Evolutionary conservation across 2,797 vertebrate species (phyloP), one percentile per base, ranked within the genome.

Genomic region (Scarus forsteni): DNA sequence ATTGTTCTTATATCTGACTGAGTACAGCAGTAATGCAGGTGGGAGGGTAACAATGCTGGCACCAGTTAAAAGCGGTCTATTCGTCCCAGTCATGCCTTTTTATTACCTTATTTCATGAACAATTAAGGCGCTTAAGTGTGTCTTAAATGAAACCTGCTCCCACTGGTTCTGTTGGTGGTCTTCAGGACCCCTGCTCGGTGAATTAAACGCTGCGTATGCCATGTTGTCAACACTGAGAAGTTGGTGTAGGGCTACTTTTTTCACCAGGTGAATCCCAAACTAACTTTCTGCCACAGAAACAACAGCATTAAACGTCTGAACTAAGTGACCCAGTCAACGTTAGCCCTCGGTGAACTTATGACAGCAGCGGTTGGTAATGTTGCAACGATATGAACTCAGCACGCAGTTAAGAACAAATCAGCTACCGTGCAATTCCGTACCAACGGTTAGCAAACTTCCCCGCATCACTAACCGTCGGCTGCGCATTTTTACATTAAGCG

Each of bases 391-490:
- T 58, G 40, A 58, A 74, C 58, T 73, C 48, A 34, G 53, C 56
- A n/a, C 70, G 53, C 77, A 60, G 51, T 36, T 57, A 1, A 39
- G 3, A 14, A 51, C 13, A 13, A n/a, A 60, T 56, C 39, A 48
- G 66, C 65, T 50, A 39, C 43, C 64, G 50, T 44, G 68, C 66
- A 46, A 42, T 15, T 60, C 56, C 40, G 46, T 6, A 42, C 45
- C 54, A 49, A 45, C 60, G 1, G 75, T 44, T 56, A 73, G 51
- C 68, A 80, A 87, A 86, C 75, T 78, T 88, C 65, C 72, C 42
- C 46, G 53, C 84, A 75, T 81, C 78, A 11, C 44, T 10, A 42
- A 0, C 46, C 38, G 16, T 5, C 39, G 6, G 59, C 36, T 11
- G 43, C 58, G 7, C 0, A 44, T 19, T 15, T 13, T 39, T 27